Evolutionary conservation across 92 coral and sea anemone species (phyloP), one percentile per base, ranked within the genome.

Genomic region (Palythoa caribaeorum): DNA sequence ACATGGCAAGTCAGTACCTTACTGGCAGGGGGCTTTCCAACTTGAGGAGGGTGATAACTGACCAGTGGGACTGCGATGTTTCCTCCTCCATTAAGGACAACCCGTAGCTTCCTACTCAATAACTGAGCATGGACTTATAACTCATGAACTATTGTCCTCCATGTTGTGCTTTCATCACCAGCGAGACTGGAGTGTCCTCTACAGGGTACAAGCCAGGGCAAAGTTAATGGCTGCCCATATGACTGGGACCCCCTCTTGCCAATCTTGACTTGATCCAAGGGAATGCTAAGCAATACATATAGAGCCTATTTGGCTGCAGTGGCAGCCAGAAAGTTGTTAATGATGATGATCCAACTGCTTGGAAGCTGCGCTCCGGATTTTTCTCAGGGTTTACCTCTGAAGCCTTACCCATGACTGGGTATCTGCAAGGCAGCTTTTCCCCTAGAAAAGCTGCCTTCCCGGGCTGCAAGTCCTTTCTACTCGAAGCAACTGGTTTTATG

Each of bases 1-100:
- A 76, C 83, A 87, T 83, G 88, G 87, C 73, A 92, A 83, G 88
- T 54, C 86, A 88, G 71, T 90, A 77, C 93, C 91, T 90, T 81
- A 87, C 71, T 92, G 93, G 88, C 95, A 51, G 88, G 91, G 90
- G 87, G 91, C 93, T 93, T 92, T 91, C 93, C 75, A 51, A 91
- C 94, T 80, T 90, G 78, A 86, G 90, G 92, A 83, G 75, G 87
- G 90, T 86, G 86, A n/a, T n/a, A n/a, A n/a, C n/a, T n/a, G n/a
- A n/a, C n/a, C n/a, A n/a, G n/a, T n/a, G n/a, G n/a, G n/a, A n/a
- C n/a, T n/a, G n/a, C n/a, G n/a, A n/a, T n/a, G n/a, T n/a, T n/a
- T n/a, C n/a, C n/a, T n/a, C n/a, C n/a, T n/a, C n/a, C n/a, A n/a
- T n/a, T n/a, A n/a, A n/a, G n/a, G n/a, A n/a, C n/a, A n/a, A n/a